Base-by-base conservation (phyloP, 2,888 invertebrate genomes). In the Muschampia plurimacula region DNA sequence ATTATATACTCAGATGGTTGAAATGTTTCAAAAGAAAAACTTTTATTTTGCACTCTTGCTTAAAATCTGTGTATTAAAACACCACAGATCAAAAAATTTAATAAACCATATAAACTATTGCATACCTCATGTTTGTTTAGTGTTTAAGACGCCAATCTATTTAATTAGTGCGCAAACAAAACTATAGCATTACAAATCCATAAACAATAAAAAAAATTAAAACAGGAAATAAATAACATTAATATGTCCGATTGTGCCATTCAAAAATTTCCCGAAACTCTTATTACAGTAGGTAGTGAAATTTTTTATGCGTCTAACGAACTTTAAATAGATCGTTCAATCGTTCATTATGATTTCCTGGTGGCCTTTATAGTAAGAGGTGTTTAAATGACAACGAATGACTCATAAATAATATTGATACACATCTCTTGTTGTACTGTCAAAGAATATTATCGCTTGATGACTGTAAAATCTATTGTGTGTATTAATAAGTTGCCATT, bases 281-380 rank as follows among this genome's bases (percentile, higher is more conserved):
- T 36, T 44, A 15, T 22, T 22, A 22, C 22, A 13, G 3, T 49
- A 5, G 46, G 1, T 52, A 59, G 36, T 57, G 60, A 66, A 60
- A 66, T 71, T 71, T 59, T 59, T 65, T 71, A 36, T 59, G 28
- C 28, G 62, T 66, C 66, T 60, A 66, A 55, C 4, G 22, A 22
- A 64, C n/a, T 71, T 60, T 46, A 68, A 68, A 66, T 59, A 65
- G 71, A 60, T 66, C 71, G 39, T 41, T 63, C 62, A 22, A 22
- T 22, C 22, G 22, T 22, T 22, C 22, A 22, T 44, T 63, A 63
- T 63, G 13, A 44, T 39, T 76, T 75, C 76, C 76, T 73, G 76
- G 68, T 77, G 76, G 70, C 78, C 78, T 78, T 76, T 73, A 7
- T 44, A 72, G 71, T 77, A 75, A 77, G 77, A 76, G 77, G 76